Conservation (phyloP, 2,113 vertebrate species). For the Dasyprocta punctata region DNA sequence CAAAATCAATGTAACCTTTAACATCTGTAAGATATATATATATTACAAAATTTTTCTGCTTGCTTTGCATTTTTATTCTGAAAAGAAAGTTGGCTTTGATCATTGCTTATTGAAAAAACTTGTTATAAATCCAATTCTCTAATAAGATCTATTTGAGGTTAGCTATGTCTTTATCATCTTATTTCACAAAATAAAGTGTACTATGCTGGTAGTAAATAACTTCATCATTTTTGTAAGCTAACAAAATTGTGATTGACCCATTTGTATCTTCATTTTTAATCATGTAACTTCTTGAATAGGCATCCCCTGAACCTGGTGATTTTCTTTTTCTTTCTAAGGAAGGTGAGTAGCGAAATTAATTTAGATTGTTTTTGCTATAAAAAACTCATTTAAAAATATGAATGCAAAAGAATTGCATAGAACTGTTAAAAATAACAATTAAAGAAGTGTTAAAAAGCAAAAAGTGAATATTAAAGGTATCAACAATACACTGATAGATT, state of each 20-base stretch:
- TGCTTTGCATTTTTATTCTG: slow-evolving; percentile 92
- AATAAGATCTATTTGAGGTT: slow-evolving; percentile 91
- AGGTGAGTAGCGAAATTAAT: slow-evolving; percentile 90
- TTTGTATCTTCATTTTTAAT: slow-evolving; percentile 91
- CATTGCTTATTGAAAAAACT: slow-evolving; percentile 93
- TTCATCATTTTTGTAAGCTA: slow-evolving; percentile 91
- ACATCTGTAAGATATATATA: neutral
- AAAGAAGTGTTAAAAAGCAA: neutral
- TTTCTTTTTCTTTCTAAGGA: slow-evolving; percentile 88
- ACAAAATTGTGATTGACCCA: slow-evolving; percentile 91
- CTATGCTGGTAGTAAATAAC: slow-evolving; percentile 91
- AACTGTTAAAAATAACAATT: neutral
- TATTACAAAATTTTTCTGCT: slow-evolving; percentile 88
- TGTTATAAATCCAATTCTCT: slow-evolving; percentile 91
- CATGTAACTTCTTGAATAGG: slow-evolving; percentile 90
- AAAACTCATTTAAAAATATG: slow-evolving; percentile 86
- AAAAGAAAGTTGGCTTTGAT: slow-evolving; percentile 91
- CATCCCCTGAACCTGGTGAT: slow-evolving; percentile 91
- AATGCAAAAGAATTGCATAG: neutral
- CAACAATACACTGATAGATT: neutral
- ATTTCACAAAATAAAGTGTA: slow-evolving; percentile 90
- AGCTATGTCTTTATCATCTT: slow-evolving; percentile 90
- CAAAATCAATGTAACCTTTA: neutral
- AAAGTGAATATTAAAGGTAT: neutral
- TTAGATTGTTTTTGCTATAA: slow-evolving; percentile 92